Evolutionary conservation across 2,888 invertebrate genomes (phyloP).

Genomic region (Petrolisthes cinctipes): DNA sequence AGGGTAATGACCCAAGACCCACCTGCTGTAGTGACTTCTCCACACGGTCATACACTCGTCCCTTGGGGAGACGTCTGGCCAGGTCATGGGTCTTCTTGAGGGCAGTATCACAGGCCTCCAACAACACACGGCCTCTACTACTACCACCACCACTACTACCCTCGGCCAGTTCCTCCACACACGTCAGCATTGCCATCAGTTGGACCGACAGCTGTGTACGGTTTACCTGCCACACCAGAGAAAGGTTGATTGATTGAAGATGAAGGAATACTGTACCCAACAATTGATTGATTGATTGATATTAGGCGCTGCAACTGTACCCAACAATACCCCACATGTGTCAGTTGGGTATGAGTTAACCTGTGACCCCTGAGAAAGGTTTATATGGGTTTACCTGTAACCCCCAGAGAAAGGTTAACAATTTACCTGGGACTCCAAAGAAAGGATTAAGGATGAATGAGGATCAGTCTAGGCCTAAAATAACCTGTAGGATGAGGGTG

Average conservation of each 20-base stretch:
- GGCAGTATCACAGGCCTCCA: conserved; percentile 51
- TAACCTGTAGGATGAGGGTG: no score
- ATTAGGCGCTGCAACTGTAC: no score
- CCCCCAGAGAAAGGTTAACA: no score
- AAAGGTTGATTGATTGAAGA: not conserved
- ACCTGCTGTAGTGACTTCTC: conserved; percentile 56
- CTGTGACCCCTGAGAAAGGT: no score
- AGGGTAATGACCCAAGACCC: not conserved
- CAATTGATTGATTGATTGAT: not conserved
- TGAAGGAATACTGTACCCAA: not conserved
- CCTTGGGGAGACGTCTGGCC: conserved; percentile 38
- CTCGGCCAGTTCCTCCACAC: conserved; percentile 38
- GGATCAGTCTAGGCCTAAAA: no score
- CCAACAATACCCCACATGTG: no score
- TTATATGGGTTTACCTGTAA: no score
- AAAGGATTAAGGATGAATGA: no score
- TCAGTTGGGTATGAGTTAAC: no score
- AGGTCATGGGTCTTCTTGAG: conserved; percentile 46
- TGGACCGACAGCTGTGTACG: conserved; percentile 51
- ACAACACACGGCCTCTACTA: conserved; percentile 33
- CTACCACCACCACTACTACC: conserved; percentile 30
- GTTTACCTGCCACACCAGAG: conserved; percentile 26
- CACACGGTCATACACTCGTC: conserved; percentile 30
- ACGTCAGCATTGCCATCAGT: conserved; percentile 41
- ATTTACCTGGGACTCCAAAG: no score